Evolutionary conservation across 2,113 vertebrate genomes (phyloP), one percentile per base, ranked within the genome.

Genomic region (Gopherus flavomarginatus): DNA sequence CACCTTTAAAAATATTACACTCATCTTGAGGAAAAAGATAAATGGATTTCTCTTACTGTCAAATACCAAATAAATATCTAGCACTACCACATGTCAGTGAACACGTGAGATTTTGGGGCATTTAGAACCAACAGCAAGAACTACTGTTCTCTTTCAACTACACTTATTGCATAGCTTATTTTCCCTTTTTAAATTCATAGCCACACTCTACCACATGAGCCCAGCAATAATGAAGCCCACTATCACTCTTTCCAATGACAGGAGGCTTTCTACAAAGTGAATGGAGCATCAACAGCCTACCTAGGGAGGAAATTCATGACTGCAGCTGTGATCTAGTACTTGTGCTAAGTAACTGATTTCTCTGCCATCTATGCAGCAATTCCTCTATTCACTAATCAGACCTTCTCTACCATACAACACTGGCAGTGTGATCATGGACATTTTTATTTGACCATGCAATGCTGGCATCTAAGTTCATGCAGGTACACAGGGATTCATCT

Each of bases 51-150:
- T 85, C 16, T 47, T 88, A 31, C 31, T 90, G 22, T 53, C 72
- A 72, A 90, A 81, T 42, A 81, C 79, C 52, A 90, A 90, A 79
- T 16, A 54, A 88, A 87, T 6, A 38, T 85, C 53, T 84, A 85
- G 59, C 0, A 49, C 90, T 95, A 9, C n/a, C 88, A 88, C 31
- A 88, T 53, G 22, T 16, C 87, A 79, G 38, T 47, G 81, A 54
- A 54, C 83, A 79, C 84, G 89, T n/a, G 21, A 6, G 19, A 11
- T 79, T 83, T 81, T 89, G 27, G 42, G 91, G 53, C 56, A 86
- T 85, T 92, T 86, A 81, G n/a, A 44, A 77, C 42, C 62, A 88
- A 87, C 11, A 94, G 38, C 50, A 94, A 83, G 81, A 89, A 80
- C 8, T 52, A 62, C 65, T 56, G 77, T 0, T n/a, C 8, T 19